Evolutionary conservation across 2,113 vertebrate genomes (phyloP), one percentile per base, ranked within the genome.

Genomic region (Mustela nigripes): DNA sequence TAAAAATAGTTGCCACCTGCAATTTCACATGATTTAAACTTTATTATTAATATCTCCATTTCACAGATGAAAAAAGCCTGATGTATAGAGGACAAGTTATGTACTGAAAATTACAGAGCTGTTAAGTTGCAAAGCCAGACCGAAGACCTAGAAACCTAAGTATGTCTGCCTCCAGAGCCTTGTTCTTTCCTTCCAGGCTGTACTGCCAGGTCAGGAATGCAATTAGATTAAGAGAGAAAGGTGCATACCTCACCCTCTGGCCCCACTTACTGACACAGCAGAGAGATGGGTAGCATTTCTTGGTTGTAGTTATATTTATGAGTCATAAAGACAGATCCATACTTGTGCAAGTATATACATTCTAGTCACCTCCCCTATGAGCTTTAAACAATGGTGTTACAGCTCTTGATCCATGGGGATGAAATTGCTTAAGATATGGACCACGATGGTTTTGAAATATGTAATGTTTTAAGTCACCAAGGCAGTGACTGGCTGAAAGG

Each of bases 401-500:
- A 81, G 88, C 19, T 96, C 94, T 96, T 89, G 67, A 89, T 92
- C 60, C n/a, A 22, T 3, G 0, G 53, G 53, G 36, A 86, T 92
- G 45, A 97, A 85, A 92, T 82, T 79, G 73, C 81, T 95, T 94
- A 96, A 96, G 87, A 91, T 19, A 83, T 31, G 22, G 26, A 93
- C 62, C 73, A 56, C n/a, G 12, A 58, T 82, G 9, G 14, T 79
- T 95, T 86, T 89, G 82, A 91, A 62, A 87, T 58, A 76, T 0
- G 0, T 63, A 71, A 60, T 92, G 2, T 71, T 95, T 89, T 92
- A 76, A 94, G 69, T 65, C 53, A 19, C 45, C 36, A 76, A 83
- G 80, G 21, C 56, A 74, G 22, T 53, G 31, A 90, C 12, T 78
- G 16, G 26, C 67, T 69, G 33, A 48, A 86, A 96, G 83, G 12